phyloP scores from a whole-genome alignment of 2,797 vertebrate genomes.

The Astyanax mexicanus region DNA sequence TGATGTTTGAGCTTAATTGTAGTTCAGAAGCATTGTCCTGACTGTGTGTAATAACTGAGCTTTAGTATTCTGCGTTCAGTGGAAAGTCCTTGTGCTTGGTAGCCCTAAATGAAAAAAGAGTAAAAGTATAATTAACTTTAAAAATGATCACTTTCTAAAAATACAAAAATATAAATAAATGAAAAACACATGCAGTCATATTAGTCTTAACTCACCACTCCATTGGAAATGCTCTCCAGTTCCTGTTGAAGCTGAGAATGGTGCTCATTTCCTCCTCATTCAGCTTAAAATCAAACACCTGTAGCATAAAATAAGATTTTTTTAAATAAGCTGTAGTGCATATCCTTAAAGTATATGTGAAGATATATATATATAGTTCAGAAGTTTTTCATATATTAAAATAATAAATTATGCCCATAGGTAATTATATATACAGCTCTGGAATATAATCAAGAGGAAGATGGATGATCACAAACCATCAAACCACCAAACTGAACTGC shows the following conservation, averaged over 20 bases:
- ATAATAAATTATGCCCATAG: no score
- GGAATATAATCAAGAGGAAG: no score
- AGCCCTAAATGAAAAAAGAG: constrained; percentile 61
- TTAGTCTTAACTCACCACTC: constrained; percentile 66
- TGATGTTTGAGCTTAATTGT: not conserved
- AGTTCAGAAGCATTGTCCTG: not conserved
- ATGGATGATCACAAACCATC: no score
- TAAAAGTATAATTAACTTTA: constrained; percentile 12
- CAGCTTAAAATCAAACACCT: constrained; percentile 90
- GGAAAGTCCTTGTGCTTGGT: constrained; percentile 75
- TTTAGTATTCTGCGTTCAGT: constrained; percentile 70
- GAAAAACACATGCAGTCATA: no score
- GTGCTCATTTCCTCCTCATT: constrained; percentile 81
- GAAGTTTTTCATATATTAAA: no score
- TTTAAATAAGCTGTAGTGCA: not conserved
- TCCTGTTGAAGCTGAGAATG: constrained; percentile 78
- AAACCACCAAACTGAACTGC: no score
- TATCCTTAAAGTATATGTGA: no score
- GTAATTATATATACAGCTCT: no score
- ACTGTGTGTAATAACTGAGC: no score
- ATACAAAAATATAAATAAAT: not conserved
- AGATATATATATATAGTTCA: no score
- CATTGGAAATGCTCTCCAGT: constrained; percentile 75
- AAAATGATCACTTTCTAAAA: not conserved
- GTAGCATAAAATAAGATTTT: not conserved